Conservation (phyloP, 2,797 vertebrate genomes). For the Dicrostonyx torquatus region DNA sequence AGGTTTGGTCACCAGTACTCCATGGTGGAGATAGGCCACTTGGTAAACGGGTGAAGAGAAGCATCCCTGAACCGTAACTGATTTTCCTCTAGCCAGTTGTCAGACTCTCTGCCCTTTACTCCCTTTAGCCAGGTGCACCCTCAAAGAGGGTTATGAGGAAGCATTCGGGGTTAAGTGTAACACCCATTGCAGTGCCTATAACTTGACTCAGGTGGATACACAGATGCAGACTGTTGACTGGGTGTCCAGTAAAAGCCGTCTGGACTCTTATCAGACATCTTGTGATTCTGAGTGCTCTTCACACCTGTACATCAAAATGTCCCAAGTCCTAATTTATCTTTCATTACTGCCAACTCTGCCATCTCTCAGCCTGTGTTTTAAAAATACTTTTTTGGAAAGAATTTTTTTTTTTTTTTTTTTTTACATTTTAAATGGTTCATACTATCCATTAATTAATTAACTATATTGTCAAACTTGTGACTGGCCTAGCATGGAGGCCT, state of each 20-base stretch:
- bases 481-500: background rate
- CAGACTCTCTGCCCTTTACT: background rate
- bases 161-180: background rate
- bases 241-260: background rate
- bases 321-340: background rate
- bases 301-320: background rate
- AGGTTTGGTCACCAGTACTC: background rate
- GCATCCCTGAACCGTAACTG: background rate
- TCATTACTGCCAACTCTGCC: background rate
- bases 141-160: background rate
- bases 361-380: background rate
- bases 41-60: background rate
- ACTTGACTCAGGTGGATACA: background rate
- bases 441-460: background rate
- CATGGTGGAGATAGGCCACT: background rate
- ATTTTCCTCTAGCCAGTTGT: background rate
- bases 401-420: background rate
- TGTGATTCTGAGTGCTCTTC: background rate
- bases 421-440: conserved; percentile 21
- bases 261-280: background rate
- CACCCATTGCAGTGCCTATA: background rate
- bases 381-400: background rate
- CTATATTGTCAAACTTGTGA: background rate
- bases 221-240: background rate
- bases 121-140: background rate